Evolutionary conservation across 2,113 vertebrate species (phyloP).

Genomic region (Peromyscus maniculatus): DNA sequence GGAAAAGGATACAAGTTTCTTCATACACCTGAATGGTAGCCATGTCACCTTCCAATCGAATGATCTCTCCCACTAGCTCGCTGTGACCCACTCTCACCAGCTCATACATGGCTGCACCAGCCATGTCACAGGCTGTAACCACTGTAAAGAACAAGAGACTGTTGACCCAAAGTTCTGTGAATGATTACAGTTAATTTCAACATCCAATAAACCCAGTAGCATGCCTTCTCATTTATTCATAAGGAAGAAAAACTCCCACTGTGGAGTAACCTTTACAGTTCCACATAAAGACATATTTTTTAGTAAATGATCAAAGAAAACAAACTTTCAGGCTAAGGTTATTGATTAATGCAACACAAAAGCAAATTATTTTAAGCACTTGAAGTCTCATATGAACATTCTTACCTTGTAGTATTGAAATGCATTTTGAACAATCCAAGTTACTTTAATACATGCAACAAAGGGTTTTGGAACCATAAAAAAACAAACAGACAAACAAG

Average conservation of each 20-base stretch:
- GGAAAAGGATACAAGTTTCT: constrained; percentile 98
- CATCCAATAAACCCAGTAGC: neutral
- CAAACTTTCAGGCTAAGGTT: constrained; percentile 32
- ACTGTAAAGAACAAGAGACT: constrained; percentile 86
- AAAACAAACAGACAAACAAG: neutral
- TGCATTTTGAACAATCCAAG: neutral
- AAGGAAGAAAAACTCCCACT: neutral
- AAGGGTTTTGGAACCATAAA: neutral
- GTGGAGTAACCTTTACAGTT: neutral
- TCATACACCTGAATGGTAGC: constrained; percentile 99
- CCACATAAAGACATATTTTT: constrained; percentile 4
- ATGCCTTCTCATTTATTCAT: neutral
- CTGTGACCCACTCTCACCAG: constrained; percentile 97
- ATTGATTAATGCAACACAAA: constrained; percentile 31
- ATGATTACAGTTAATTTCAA: constrained; percentile 42
- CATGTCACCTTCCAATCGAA: constrained; percentile 97
- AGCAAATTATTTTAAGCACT: constrained; percentile 31
- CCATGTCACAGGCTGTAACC: constrained; percentile 96
- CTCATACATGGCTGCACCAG: constrained; percentile 99
- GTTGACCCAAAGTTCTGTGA: neutral
- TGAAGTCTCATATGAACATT: neutral
- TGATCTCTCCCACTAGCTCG: constrained; percentile 98
- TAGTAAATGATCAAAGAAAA: constrained; percentile 29
- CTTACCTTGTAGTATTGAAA: neutral
- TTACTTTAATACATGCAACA: neutral